These are phyloP conservation scores for Scaptomyza tumidula DNA, from an alignment of 2,888 invertebrate species.

Conservation along the genomic window DNA sequence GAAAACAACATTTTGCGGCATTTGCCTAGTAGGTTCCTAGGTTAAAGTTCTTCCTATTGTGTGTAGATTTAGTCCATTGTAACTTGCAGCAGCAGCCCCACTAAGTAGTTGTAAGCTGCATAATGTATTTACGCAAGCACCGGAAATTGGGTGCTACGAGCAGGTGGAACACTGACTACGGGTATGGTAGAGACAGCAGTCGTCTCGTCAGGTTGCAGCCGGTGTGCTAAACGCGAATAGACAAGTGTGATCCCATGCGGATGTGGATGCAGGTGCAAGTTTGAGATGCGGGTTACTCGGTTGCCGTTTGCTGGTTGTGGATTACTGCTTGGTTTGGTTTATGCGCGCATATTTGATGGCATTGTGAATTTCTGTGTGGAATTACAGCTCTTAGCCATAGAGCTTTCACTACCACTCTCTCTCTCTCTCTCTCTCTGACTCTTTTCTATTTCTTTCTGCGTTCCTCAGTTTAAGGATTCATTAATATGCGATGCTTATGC, in stretches of 20 bases:
- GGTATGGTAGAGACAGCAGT: conserved; percentile 9
- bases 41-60: neutral
- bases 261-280: conserved; percentile 31
- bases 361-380: conserved; percentile 51
- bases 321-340: conserved; percentile 44
- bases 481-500: conserved; percentile 38
- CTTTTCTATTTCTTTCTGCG: neutral
- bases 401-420: neutral
- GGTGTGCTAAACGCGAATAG: conserved; percentile 71
- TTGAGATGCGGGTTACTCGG: conserved; percentile 8
- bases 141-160: conserved; percentile 78
- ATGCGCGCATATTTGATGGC: conserved; percentile 56
- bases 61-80: conserved; percentile 20
- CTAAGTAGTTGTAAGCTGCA: conserved; percentile 80
- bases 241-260: conserved; percentile 72
- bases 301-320: conserved; percentile 21
- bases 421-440: too few species aligned
- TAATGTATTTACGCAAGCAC: conserved; percentile 81
- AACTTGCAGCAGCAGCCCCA: conserved; percentile 27
- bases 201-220: conserved; percentile 52
- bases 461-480: conserved; percentile 28
- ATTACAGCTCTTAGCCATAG: conserved; percentile 43
- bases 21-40: neutral
- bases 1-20: neutral
- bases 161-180: conserved; percentile 34